Evolutionary conservation across 92 coral and sea anemone genomes (phyloP).

Genomic region (Palythoa caribaeorum): DNA sequence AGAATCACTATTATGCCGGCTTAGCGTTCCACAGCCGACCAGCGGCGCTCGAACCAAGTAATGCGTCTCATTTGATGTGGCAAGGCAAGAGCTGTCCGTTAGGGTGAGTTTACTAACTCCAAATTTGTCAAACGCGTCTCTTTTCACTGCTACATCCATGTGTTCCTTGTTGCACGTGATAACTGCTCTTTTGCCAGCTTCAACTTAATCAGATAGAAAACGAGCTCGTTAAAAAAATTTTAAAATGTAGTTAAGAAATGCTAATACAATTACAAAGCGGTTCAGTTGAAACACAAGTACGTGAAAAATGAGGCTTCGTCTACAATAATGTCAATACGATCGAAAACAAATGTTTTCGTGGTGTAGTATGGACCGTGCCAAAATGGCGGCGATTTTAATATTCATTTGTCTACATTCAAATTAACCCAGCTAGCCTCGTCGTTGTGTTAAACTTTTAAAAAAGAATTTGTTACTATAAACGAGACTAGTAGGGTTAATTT

Average conservation of each 20-base stretch:
- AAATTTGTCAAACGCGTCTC: conserved; percentile 51
- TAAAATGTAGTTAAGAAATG: background rate
- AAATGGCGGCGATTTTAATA: too few relatives aligned
- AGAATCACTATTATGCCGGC: conserved; percentile 69
- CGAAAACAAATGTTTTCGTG: too few relatives aligned
- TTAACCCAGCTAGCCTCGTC: too few relatives aligned
- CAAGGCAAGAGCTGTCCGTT: conserved; percentile 66
- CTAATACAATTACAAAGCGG: background rate
- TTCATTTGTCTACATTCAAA: too few relatives aligned
- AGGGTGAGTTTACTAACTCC: conserved; percentile 61
- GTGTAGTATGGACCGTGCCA: too few relatives aligned
- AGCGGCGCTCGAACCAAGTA: conserved; percentile 76
- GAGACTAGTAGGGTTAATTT: too few relatives aligned
- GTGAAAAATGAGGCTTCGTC: too few relatives aligned
- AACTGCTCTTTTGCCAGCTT: conserved; percentile 44
- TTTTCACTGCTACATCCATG: conserved; percentile 75
- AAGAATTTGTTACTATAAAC: too few relatives aligned
- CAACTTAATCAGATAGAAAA: background rate
- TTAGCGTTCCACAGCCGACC: conserved; percentile 82
- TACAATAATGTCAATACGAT: too few relatives aligned
- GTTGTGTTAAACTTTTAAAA: too few relatives aligned
- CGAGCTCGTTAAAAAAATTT: background rate
- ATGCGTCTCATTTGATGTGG: conserved; percentile 78
- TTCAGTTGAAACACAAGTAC: background rate
- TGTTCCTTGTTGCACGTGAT: conserved; percentile 69